A percentile compares a stretch with the other conserved stretches of the same genome.
Conservation (phyloP, 2,797 vertebrate genomes). For the Enteromius anoplus region DNA sequence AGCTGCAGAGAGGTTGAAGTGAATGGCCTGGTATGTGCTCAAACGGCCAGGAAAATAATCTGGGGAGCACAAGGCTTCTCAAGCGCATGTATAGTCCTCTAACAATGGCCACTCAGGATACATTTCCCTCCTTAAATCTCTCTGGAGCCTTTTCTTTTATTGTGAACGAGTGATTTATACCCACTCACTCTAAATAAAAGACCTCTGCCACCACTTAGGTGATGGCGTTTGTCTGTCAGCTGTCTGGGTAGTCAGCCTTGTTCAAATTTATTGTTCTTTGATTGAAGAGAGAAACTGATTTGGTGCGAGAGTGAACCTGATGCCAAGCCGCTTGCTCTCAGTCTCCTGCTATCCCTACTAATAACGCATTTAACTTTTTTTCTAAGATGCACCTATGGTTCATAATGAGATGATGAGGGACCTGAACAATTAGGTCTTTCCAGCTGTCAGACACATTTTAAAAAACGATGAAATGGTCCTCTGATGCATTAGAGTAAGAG, state of each 20-base stretch:
- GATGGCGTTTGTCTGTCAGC: conserved; percentile 48
- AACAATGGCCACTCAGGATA: conserved; percentile 11
- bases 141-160: conserved; percentile 31
- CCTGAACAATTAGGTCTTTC: conserved; percentile 42
- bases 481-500: neutral
- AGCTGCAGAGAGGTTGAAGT: conserved; percentile 10
- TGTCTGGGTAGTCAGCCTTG: conserved; percentile 41
- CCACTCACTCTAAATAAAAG: conserved; percentile 27
- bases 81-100: neutral
- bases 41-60: conserved; percentile 12
- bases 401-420: conserved; percentile 21
- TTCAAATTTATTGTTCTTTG: conserved; percentile 46
- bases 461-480: conserved; percentile 4
- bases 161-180: conserved; percentile 41
- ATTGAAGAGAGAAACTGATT: conserved; percentile 50
- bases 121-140: conserved; percentile 28
- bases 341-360: conserved; percentile 11
- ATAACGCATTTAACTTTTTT: conserved; percentile 40
- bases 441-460: conserved; percentile 13
- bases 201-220: conserved; percentile 51
- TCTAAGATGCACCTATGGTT: conserved; percentile 19
- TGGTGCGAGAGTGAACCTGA: neutral
- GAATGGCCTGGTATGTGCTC: conserved; percentile 12
- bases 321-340: neutral
- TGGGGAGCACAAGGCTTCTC: neutral